Evolutionary conservation across 35 echinoderm and acorn worm species (phyloP).

Genomic region (Heliocidaris tuberculata): DNA sequence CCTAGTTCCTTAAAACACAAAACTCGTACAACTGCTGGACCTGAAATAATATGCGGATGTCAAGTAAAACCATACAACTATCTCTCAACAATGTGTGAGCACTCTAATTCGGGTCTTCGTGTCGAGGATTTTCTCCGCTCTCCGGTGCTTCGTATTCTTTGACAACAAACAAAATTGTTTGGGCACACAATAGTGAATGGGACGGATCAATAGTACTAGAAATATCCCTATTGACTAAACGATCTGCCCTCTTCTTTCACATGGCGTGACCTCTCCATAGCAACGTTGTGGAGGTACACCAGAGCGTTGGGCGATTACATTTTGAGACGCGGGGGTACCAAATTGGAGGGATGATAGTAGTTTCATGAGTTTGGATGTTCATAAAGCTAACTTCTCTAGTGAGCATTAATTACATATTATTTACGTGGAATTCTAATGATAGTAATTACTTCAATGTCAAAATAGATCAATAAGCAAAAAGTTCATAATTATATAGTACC

Average conservation of each 20-base stretch:
- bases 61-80: not conserved
- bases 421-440: too few species aligned
- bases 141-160: not conserved
- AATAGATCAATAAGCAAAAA: too few species aligned
- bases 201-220: not conserved
- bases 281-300: not conserved
- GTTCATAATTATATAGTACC: too few species aligned
- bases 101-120: slow-evolving; percentile 8
- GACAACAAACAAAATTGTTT: slow-evolving; percentile 18
- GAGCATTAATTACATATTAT: too few species aligned
- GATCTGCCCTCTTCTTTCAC: slow-evolving; percentile 33
- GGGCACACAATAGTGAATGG: not conserved
- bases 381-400: too few species aligned
- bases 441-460: too few species aligned
- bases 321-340: not conserved
- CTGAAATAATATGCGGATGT: not conserved
- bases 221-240: slow-evolving; percentile 4
- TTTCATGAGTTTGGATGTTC: not conserved
- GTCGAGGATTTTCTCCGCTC: not conserved
- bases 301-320: not conserved
- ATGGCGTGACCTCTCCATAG: slow-evolving; percentile 20
- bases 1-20: not conserved
- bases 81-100: not conserved
- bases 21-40: not conserved
- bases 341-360: not conserved